Percentiles rank a stretch among this genome's conserved stretches.
These are phyloP conservation scores for Naja naja DNA, from an alignment of 2,113 vertebrate species.

Conservation along the genomic window DNA sequence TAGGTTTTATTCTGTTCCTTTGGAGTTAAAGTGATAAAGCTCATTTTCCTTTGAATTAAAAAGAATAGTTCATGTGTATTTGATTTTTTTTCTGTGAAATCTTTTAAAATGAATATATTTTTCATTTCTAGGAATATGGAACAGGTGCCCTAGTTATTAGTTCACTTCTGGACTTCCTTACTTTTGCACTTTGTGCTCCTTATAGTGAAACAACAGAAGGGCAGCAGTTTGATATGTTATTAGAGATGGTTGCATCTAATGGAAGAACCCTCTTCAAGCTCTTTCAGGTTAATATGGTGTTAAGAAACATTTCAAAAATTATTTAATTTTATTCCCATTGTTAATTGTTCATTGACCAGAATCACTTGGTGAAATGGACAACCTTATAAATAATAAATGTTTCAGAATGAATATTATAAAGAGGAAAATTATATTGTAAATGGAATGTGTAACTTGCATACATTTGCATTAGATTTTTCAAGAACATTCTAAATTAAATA, in stretches of 20 bases:
- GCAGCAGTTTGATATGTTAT: slow-evolving; percentile 97
- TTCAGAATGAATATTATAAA: not conserved
- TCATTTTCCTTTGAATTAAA: not conserved
- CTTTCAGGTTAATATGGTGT: slow-evolving; percentile 84
- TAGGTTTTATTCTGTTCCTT: not conserved
- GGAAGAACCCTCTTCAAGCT: slow-evolving; percentile 96
- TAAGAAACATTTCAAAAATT: not conserved
- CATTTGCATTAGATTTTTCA: not conserved
- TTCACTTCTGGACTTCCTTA: slow-evolving; percentile 97
- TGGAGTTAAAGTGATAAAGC: not conserved
- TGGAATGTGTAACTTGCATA: not conserved
- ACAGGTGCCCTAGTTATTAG: slow-evolving; percentile 97
- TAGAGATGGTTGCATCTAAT: slow-evolving; percentile 95
- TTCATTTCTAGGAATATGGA: slow-evolving; percentile 85
- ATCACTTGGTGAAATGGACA: not conserved
- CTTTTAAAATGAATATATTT: slow-evolving; percentile 25
- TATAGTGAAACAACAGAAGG: slow-evolving; percentile 98
- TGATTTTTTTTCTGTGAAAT: not conserved
- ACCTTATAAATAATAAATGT: not conserved
- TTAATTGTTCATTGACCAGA: not conserved
- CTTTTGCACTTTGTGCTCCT: slow-evolving; percentile 97
- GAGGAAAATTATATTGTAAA: not conserved
- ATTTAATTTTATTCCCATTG: slow-evolving; percentile 1
- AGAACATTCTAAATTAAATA: not conserved
- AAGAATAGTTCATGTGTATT: not conserved